Evolutionary conservation across 2,113 vertebrate genomes (phyloP).

Genomic region (Neolamprologus falcicula): DNA sequence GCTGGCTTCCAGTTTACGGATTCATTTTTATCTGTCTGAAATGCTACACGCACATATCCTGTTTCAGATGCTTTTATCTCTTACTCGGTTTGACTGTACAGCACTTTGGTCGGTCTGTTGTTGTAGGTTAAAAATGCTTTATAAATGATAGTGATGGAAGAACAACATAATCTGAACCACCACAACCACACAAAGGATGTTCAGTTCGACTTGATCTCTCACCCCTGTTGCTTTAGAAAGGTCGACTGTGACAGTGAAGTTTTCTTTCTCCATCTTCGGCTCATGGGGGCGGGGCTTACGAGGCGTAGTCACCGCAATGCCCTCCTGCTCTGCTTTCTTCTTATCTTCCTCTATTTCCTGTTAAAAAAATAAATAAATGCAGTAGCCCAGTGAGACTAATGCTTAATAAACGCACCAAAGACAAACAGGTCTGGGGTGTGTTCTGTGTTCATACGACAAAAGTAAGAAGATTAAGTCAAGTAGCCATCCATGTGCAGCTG

Average conservation of each 20-base stretch:
- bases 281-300: conserved; percentile 71
- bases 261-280: conserved; percentile 73
- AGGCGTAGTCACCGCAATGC: conserved; percentile 77
- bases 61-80: neutral
- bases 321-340: conserved; percentile 83
- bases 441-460: neutral
- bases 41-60: neutral
- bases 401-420: accelerated
- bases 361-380: neutral
- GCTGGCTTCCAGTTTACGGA: neutral
- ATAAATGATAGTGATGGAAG: neutral
- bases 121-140: neutral
- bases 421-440: neutral
- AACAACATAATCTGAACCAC: neutral
- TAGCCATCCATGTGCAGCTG: accelerated
- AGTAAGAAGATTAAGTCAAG: neutral
- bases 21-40: neutral
- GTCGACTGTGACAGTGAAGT: conserved; percentile 69
- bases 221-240: conserved; percentile 57
- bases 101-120: neutral
- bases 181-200: accelerated
- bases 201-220: neutral
- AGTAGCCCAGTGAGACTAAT: neutral
- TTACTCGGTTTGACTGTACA: neutral
- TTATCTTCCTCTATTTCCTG: conserved; percentile 93